Percentiles rank a stretch among this genome's conserved stretches.
Evolutionary conservation across 2,113 vertebrate genomes (phyloP).

Genomic region (Ceyx melanurus): DNA sequence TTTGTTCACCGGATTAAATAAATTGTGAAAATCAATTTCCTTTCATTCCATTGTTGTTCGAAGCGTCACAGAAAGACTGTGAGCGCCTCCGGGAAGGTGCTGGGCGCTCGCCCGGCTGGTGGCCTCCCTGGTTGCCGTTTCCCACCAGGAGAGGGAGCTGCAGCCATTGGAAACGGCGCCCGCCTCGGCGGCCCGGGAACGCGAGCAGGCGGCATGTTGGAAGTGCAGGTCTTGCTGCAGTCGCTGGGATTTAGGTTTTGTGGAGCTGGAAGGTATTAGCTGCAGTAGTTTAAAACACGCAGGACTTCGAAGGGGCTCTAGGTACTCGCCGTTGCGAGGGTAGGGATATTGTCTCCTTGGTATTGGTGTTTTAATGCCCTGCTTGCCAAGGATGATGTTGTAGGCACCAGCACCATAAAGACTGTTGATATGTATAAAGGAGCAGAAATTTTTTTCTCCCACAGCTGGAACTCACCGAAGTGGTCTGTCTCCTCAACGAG

Average conservation of each 20-base stretch:
- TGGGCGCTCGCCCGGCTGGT: neutral
- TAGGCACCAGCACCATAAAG: neutral
- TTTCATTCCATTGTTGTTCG: neutral
- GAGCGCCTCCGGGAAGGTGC: neutral
- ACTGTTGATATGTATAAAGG: rapidly evolving
- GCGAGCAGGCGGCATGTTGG: neutral
- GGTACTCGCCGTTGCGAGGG: neutral
- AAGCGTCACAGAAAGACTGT: neutral
- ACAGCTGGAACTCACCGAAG: neutral
- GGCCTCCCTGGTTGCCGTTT: slow-evolving; percentile 4
- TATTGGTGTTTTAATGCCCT: neutral
- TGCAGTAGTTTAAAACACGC: neutral
- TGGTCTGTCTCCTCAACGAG: neutral
- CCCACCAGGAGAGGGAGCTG: slow-evolving; percentile 77
- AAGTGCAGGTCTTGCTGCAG: neutral
- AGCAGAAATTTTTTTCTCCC: neutral
- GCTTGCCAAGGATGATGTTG: neutral
- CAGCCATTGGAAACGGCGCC: slow-evolving; percentile 61
- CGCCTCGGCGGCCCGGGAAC: neutral
- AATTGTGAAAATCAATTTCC: neutral
- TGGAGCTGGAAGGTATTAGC: neutral
- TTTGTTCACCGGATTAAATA: rapidly evolving
- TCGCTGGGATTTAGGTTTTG: neutral
- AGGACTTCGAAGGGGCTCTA: too few species aligned
- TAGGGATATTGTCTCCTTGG: rapidly evolving